phyloP scores from a whole-genome alignment of 2,113 vertebrate genomes.

The Bucco capensis region DNA sequence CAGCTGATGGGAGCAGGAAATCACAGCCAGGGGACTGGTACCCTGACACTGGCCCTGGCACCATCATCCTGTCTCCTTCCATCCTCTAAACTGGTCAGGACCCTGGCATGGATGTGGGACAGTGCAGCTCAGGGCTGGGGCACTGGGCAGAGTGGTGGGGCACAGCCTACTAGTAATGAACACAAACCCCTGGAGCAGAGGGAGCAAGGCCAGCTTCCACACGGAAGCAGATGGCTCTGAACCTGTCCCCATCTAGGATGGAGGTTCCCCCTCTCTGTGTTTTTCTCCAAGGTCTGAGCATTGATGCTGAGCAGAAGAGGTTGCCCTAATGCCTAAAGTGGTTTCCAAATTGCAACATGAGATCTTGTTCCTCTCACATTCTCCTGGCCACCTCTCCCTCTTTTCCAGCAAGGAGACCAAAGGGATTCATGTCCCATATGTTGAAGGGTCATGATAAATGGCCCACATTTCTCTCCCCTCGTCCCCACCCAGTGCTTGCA shows the following conservation, averaged over 20 bases:
- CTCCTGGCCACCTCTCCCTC: neutral
- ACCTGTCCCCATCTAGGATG: neutral
- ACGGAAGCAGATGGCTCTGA: neutral
- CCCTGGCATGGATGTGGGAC: accelerated
- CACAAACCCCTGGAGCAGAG: neutral
- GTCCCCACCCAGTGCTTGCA: accelerated
- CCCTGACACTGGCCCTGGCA: neutral
- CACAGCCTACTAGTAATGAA: neutral
- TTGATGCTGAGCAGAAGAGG: accelerated
- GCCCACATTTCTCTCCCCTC: accelerated
- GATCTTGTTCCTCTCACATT: neutral
- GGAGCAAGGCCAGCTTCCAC: accelerated
- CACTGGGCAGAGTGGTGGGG: too few relatives aligned
- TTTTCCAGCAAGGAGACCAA: neutral
- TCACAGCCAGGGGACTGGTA: accelerated
- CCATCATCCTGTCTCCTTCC: accelerated
- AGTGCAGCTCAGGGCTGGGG: accelerated
- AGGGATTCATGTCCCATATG: neutral
- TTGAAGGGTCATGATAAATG: neutral
- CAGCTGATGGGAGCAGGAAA: accelerated
- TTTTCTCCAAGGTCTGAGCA: neutral
- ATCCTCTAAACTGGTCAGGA: neutral
- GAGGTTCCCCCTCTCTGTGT: neutral
- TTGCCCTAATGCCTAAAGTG: neutral
- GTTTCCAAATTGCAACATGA: neutral